A percentile compares a stretch with the other conserved stretches of the same genome.
These are phyloP conservation scores for Stylophora pistillata DNA, from an alignment of 64 coral and sea anemone genomes.

Conservation along the genomic window DNA sequence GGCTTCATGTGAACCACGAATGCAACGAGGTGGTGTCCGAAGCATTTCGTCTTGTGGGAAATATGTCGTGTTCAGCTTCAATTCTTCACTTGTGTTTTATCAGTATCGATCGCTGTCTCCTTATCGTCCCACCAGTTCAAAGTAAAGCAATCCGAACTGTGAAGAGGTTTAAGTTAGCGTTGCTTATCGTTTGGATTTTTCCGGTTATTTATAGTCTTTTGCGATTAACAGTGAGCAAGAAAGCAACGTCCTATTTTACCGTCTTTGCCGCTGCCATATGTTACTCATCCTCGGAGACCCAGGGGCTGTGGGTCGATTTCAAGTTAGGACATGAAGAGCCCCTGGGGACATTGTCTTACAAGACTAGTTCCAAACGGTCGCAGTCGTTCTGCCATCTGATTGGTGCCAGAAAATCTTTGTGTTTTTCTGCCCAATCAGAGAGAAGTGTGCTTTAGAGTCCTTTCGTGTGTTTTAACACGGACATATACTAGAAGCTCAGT, in stretches of 20 bases:
- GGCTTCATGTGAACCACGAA: slow-evolving; percentile 6
- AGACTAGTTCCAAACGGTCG: no score
- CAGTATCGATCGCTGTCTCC: slow-evolving; percentile 72
- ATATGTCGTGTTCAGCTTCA: slow-evolving; percentile 78
- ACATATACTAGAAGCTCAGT: no score
- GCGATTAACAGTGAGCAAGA: slow-evolving; percentile 58
- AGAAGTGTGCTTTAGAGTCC: no score
- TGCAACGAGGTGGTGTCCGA: slow-evolving; percentile 57
- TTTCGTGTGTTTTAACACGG: no score
- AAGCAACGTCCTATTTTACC: slow-evolving; percentile 73
- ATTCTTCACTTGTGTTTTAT: slow-evolving; percentile 84
- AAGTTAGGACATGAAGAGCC: no score
- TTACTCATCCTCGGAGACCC: no score
- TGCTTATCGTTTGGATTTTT: slow-evolving; percentile 48
- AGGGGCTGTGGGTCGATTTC: no score
- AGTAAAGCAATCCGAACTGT: slow-evolving; percentile 30
- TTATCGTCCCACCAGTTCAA: slow-evolving; percentile 57
- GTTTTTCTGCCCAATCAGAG: no score
- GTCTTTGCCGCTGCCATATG: slow-evolving; percentile 71
- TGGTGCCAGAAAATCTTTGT: no score
- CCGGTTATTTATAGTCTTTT: slow-evolving; percentile 71
- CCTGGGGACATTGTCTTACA: no score
- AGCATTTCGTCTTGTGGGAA: slow-evolving; percentile 69
- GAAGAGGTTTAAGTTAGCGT: slow-evolving; percentile 46
- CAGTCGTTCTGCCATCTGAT: no score